Conservation (phyloP, 2,113 vertebrate species). For the Zosterops borbonicus region DNA sequence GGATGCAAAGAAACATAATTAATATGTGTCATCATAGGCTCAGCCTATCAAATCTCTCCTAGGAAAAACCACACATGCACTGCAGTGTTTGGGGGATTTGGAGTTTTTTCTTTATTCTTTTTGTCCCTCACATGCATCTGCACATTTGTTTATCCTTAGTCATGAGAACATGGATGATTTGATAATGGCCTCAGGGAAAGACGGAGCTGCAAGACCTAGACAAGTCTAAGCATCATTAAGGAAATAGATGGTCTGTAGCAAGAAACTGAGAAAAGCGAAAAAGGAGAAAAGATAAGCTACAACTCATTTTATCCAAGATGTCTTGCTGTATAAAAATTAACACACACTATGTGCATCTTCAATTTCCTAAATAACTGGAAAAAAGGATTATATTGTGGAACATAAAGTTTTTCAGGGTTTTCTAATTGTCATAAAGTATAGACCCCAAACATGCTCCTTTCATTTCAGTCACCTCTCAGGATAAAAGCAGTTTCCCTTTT, state of each 20-base stretch:
- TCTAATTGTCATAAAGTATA: not conserved
- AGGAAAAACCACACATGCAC: not conserved
- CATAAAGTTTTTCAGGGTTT: not conserved
- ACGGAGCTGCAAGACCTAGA: not conserved
- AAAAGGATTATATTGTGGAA: not conserved
- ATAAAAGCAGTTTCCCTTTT: not conserved
- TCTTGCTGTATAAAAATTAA: not conserved
- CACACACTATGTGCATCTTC: not conserved
- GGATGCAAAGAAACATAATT: not conserved
- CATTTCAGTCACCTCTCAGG: not conserved
- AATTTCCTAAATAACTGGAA: not conserved
- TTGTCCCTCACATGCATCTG: not conserved
- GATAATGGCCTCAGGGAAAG: not conserved
- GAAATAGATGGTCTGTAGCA: not conserved
- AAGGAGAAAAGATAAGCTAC: not conserved
- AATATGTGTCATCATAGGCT: not conserved
- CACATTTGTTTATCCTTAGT: constrained; percentile 29
- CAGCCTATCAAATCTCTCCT: not conserved
- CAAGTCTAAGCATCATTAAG: not conserved
- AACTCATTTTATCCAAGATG: not conserved
- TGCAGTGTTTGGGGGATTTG: not conserved
- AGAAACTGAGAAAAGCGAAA: not conserved
- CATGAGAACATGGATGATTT: constrained; percentile 13
- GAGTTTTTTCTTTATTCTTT: not conserved
- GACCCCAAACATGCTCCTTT: not conserved